phyloP scores from a whole-genome alignment of 2,113 vertebrate genomes.

The Probosciger aterrimus region DNA sequence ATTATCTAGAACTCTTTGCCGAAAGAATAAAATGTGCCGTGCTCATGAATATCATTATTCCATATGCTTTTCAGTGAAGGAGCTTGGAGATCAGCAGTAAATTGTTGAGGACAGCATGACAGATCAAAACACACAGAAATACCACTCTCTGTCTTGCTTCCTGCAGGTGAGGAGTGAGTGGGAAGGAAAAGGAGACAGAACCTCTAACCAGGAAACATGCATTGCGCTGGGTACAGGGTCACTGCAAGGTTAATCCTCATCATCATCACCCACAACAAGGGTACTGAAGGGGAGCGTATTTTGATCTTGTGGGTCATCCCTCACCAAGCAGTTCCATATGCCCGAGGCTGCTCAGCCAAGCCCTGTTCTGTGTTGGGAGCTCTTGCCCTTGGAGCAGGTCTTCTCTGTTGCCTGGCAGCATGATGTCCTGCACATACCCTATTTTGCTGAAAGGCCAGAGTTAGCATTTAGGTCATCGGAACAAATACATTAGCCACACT shows the following conservation, averaged over 20 bases:
- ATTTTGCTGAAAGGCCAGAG: not conserved
- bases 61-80: not conserved
- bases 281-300: not conserved
- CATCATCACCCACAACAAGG: not conserved
- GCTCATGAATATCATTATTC: not conserved
- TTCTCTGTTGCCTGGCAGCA: not conserved
- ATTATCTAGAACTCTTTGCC: not conserved
- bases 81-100: not conserved
- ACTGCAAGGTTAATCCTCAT: not conserved
- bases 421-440: not conserved
- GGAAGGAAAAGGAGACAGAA: not conserved
- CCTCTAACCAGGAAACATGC: not conserved
- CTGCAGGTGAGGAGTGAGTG: not conserved
- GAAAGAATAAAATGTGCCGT: not conserved
- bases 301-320: not conserved
- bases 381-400: not conserved
- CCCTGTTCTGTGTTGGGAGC: not conserved
- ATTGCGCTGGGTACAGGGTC: not conserved
- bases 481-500: not conserved
- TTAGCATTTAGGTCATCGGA: not conserved
- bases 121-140: not conserved
- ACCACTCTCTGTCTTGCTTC: not conserved
- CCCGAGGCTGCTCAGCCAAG: not conserved
- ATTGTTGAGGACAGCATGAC: not conserved
- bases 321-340: not conserved